Conservation (phyloP, 2,113 vertebrate species). For the Sciurus niger region DNA sequence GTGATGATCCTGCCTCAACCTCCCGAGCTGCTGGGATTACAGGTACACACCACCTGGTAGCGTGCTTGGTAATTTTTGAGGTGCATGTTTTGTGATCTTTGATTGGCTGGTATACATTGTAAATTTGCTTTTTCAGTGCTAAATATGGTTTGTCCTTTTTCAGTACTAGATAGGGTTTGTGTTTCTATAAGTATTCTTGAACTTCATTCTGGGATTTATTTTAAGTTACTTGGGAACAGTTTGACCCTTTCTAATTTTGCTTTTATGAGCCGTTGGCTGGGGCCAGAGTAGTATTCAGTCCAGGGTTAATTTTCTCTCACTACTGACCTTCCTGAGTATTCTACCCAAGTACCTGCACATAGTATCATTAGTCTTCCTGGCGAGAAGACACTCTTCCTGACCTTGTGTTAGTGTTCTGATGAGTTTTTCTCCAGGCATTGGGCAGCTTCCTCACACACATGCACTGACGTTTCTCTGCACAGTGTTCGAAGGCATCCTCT, state of each 20-base stretch:
- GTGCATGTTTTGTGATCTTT: background rate
- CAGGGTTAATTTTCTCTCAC: background rate
- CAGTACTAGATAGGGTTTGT: background rate
- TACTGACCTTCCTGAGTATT: background rate
- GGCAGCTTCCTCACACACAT: background rate
- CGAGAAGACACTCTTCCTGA: background rate
- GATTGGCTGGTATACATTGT: background rate
- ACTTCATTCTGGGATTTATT: background rate
- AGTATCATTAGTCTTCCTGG: background rate
- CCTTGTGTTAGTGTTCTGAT: background rate
- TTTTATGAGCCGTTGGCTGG: background rate
- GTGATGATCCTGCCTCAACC: no score
- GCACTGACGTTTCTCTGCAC: background rate
- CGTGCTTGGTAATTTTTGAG: background rate
- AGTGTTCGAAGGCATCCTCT: background rate
- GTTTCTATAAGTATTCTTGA: conserved; percentile 14
- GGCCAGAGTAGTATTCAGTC: background rate
- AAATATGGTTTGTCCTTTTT: background rate
- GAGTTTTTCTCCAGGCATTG: background rate
- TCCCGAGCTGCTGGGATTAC: no score
- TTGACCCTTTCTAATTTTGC: background rate
- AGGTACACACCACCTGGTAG: no score
- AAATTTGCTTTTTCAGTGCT: background rate
- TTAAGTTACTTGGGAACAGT: background rate
- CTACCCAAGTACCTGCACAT: background rate